Percentiles rank a stretch among this genome's conserved stretches.
These are phyloP conservation scores for Orussus abietinus DNA, from an alignment of 1,140 invertebrate genomes.

Conservation along the genomic window DNA sequence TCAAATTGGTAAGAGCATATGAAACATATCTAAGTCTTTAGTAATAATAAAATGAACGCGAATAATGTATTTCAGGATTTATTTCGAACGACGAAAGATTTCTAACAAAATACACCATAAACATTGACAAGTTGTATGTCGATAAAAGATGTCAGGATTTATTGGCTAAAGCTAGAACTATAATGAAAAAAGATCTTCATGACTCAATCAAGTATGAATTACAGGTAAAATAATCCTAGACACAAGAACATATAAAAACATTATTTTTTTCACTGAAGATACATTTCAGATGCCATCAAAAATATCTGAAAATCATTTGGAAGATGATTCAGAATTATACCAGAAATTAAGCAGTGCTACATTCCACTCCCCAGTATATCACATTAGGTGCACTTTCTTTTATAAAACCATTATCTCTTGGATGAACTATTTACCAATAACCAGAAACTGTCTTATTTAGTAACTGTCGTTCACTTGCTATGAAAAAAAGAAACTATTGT, in stretches of 20 bases:
- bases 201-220: constrained; percentile 61
- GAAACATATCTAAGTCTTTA: constrained; percentile 1
- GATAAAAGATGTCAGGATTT: constrained; percentile 74
- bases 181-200: constrained; percentile 81
- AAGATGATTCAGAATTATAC: constrained; percentile 23
- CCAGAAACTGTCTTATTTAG: no score
- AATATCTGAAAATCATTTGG: constrained; percentile 31
- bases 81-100: constrained; percentile 47
- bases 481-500: not conserved
- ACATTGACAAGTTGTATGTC: constrained; percentile 76
- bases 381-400: constrained; percentile 57
- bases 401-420: no score
- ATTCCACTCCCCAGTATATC: constrained; percentile 59
- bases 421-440: no score
- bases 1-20: constrained; percentile 46
- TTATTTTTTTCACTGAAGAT: constrained; percentile 13
- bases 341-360: constrained; percentile 37
- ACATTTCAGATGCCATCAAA: constrained; percentile 33
- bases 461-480: no score
- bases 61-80: constrained; percentile 55
- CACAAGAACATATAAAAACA: constrained; percentile 16
- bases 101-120: constrained; percentile 62
- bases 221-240: constrained; percentile 24
- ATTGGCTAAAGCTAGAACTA: constrained; percentile 63
- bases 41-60: not conserved